Conservation (phyloP, 2,113 vertebrate genomes). For the Brachionichthys hirsutus region DNA sequence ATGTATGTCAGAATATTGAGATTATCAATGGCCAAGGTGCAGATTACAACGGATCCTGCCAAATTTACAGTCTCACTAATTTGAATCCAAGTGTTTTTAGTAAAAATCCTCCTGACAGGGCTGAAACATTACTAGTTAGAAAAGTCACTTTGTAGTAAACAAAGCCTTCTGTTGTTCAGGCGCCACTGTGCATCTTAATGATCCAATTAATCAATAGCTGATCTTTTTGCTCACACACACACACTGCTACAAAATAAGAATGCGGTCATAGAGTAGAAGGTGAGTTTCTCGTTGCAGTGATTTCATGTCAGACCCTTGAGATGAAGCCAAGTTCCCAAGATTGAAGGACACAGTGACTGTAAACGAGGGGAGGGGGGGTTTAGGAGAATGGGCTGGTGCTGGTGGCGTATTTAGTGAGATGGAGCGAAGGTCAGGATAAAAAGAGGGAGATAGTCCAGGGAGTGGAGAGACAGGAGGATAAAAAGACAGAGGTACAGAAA, state of each 20-base stretch:
- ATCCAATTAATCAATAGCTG: constrained; percentile 52
- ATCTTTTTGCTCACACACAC: constrained; percentile 16
- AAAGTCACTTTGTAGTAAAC: constrained; percentile 57
- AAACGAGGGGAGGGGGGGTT: constrained; percentile 4
- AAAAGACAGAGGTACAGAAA: constrained; percentile 59
- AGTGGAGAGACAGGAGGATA: constrained; percentile 43
- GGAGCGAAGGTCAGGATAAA: constrained; percentile 51
- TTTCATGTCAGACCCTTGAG: constrained; percentile 21
- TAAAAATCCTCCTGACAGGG: constrained; percentile 8
- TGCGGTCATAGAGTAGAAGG: constrained; percentile 2
- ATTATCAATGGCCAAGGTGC: too few species aligned
- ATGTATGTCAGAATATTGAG: too few species aligned
- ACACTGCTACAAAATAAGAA: constrained; percentile 14
- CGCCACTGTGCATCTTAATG: constrained; percentile 42
- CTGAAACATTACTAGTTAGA: constrained; percentile 1
- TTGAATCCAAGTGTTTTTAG: neutral
- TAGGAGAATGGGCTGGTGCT: neutral
- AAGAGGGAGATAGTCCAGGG: constrained; percentile 46
- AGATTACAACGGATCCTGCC: neutral
- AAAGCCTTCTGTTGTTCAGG: constrained; percentile 22
- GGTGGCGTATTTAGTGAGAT: constrained; percentile 12
- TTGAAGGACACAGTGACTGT: constrained; percentile 54
- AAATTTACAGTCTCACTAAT: constrained; percentile 4
- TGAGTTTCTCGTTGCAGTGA: neutral
- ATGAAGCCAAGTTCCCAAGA: constrained; percentile 34